Base-by-base conservation (phyloP, 2,797 vertebrate species). In the Acanthiza pusilla region DNA sequence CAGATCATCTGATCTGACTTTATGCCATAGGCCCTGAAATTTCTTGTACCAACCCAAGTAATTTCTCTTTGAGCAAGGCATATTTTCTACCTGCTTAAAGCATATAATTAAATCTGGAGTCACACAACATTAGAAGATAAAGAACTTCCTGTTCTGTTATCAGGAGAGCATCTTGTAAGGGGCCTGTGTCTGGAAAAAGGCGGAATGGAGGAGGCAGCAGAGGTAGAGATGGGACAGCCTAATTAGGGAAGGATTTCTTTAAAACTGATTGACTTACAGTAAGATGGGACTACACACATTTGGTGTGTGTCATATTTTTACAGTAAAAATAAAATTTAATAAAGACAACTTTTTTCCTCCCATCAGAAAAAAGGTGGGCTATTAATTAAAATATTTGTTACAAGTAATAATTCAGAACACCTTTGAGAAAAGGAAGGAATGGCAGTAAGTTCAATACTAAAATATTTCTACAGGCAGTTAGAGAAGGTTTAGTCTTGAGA, bases 121-220 rank as follows among this genome's bases (percentile, higher is more conserved):
- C 79, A 94, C 30, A 61, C 65, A 68, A 13, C 71, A 83, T 77
- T 48, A 88, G 68, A 85, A 91, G 66, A 94, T 92, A 89, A 94
- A 75, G 72, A 66, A 92, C 85, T 94, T 96, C 85, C 94, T 94
- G 88, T 86, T 83, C 93, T 72, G 19, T 80, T 95, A 88, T 80
- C 82, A 92, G 34, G 54, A 62, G 27, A 75, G 63, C 5, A 5
- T 53, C 42, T 76, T 79, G 29, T 76, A 82, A 92, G 68, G 36
- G 21, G 36, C 32, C 45, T 81, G 20, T 81, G 66, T 54, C 85
- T 84, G 47, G 47, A 89, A 71, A 92, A 85, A 68, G 11, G 15
- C 9, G 70, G 66, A 85, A 48, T 71, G 68, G n/a, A 71, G 29
- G 3, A 82, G 32, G 71, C 50, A 66, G 16, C 38, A 83, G 72